phyloP scores from a whole-genome alignment of 1,140 invertebrate genomes.

The Drosophila biarmipes region DNA sequence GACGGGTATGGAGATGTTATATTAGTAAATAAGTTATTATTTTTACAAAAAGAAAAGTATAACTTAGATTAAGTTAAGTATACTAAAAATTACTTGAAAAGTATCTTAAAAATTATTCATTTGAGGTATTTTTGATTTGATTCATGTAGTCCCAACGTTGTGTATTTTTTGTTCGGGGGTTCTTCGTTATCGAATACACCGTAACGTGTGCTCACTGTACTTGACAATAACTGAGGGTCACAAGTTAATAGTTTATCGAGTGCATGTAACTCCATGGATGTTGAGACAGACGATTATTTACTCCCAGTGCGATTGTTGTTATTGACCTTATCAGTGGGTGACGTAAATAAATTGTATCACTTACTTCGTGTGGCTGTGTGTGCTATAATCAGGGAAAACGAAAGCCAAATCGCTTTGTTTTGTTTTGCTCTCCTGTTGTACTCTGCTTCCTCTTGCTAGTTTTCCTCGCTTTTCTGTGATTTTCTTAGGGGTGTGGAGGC shows the following conservation, averaged over 20 bases:
- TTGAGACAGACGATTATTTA: slow-evolving; percentile 5
- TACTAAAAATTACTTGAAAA: too few relatives aligned
- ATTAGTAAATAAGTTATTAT: not conserved
- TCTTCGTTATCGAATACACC: too few relatives aligned
- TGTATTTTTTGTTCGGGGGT: too few relatives aligned
- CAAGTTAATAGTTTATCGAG: slow-evolving; percentile 3
- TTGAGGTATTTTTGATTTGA: too few relatives aligned
- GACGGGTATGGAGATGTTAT: not conserved
- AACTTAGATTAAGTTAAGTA: too few relatives aligned
- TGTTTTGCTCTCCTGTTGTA: not conserved
- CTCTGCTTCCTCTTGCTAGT: not conserved
- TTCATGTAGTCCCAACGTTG: too few relatives aligned
- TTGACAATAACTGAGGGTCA: not conserved
- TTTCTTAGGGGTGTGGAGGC: not conserved
- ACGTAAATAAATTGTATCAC: slow-evolving; percentile 21
- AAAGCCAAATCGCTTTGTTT: slow-evolving; percentile 3
- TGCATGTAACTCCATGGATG: not conserved
- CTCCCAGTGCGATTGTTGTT: slow-evolving; percentile 3
- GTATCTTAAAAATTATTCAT: too few relatives aligned
- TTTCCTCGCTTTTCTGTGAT: not conserved
- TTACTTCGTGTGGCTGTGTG: slow-evolving; percentile 11
- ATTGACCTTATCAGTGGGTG: slow-evolving; percentile 29
- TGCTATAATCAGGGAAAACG: not conserved
- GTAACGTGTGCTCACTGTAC: not conserved
- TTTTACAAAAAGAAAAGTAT: too few relatives aligned